A percentile compares a stretch with the other conserved stretches of the same genome.
Evolutionary conservation across 2,113 vertebrate genomes (phyloP).

Genomic region (Sinocyclocheilus rhinocerous): DNA sequence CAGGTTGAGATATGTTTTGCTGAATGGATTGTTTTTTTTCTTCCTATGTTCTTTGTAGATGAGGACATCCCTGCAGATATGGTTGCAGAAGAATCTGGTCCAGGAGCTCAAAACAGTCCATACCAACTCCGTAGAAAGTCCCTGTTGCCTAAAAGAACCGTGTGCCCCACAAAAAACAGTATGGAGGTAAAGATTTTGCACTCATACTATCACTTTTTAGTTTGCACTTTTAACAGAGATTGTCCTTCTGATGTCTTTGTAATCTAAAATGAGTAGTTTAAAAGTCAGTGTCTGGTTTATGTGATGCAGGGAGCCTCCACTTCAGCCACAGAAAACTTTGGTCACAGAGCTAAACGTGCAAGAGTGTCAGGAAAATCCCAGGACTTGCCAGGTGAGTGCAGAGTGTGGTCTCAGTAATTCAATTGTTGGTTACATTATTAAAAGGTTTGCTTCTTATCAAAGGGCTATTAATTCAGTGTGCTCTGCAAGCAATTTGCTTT

Average conservation of each 20-base stretch:
- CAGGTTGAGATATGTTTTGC: constrained; percentile 21
- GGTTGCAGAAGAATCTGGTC: constrained; percentile 99
- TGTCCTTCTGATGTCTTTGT: neutral
- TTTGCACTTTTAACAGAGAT: no score
- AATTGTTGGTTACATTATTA: neutral
- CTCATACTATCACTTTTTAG: no score
- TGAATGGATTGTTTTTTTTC: constrained; percentile 27
- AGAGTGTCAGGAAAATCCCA: constrained; percentile 97
- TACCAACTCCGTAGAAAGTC: constrained; percentile 99
- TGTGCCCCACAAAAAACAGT: constrained; percentile 93
- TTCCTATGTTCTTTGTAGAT: constrained; percentile 76
- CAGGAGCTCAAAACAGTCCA: constrained; percentile 99
- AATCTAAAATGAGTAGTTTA: neutral
- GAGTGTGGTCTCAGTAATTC: neutral
- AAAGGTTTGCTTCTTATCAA: neutral
- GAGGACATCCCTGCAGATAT: constrained; percentile 99
- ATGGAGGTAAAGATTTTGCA: constrained; percentile 85
- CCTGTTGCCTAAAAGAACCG: constrained; percentile 98
- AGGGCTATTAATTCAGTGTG: neutral
- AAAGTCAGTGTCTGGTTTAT: neutral
- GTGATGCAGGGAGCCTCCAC: constrained; percentile 91
- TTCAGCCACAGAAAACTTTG: constrained; percentile 96
- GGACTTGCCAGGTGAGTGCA: constrained; percentile 88
- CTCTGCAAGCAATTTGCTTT: neutral
- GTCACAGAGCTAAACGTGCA: constrained; percentile 96